phyloP scores from a whole-genome alignment of 2,113 vertebrate genomes.

The Podarcis raffonei region DNA sequence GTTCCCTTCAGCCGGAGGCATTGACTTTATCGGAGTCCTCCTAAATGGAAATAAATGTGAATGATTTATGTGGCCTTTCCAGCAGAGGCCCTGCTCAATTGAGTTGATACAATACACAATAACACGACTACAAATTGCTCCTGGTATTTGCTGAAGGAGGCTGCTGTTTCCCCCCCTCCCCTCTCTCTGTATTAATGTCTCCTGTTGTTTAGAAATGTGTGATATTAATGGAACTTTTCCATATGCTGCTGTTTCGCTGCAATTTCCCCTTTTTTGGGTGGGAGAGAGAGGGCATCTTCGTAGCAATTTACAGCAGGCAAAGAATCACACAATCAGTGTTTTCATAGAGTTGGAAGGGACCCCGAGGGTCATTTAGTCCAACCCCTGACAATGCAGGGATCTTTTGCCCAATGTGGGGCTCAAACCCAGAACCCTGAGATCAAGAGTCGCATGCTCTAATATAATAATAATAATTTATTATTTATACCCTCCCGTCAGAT shows the following conservation, averaged over 20 bases:
- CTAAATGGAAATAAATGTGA: slow-evolving; percentile 7
- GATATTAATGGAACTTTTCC: slow-evolving; percentile 17
- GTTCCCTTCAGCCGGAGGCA: slow-evolving; percentile 5
- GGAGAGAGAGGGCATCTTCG: not conserved
- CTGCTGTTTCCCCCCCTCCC: not conserved
- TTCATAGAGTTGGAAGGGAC: not conserved
- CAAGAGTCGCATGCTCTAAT: too few relatives aligned
- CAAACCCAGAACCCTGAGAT: too few relatives aligned
- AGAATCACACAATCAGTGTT: not conserved
- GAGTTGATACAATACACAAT: slow-evolving; percentile 19
- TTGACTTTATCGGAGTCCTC: slow-evolving; percentile 29
- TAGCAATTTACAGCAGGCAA: not conserved
- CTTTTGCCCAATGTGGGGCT: too few relatives aligned
- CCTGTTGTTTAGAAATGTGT: not conserved
- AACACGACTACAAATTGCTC: slow-evolving; percentile 38
- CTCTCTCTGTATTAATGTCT: not conserved
- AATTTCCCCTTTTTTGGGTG: slow-evolving; percentile 25
- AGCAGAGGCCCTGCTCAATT: slow-evolving; percentile 32
- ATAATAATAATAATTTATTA: too few relatives aligned
- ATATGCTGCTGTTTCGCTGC: slow-evolving; percentile 14
- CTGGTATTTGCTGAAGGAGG: slow-evolving; percentile 37
- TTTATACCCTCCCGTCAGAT: too few relatives aligned
- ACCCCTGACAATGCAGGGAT: too few relatives aligned
- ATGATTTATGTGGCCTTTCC: slow-evolving; percentile 43
- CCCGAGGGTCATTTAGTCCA: too few relatives aligned